phyloP scores from a whole-genome alignment of 2,888 invertebrate species.

The Troides oblongomaculatus region DNA sequence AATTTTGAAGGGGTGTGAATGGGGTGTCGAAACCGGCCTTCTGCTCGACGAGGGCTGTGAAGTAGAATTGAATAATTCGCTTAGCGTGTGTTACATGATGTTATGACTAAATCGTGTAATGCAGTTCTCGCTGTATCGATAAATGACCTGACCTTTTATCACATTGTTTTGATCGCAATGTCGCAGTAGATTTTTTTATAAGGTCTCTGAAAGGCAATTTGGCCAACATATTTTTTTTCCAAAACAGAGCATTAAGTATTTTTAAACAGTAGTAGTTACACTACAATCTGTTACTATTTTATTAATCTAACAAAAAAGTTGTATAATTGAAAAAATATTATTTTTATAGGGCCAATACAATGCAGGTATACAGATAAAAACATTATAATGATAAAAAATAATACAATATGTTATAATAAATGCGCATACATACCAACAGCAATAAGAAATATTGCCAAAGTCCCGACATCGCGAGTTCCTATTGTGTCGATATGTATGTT shows the following conservation, averaged over 20 bases:
- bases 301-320: too few relatives aligned
- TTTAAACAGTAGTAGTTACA: too few relatives aligned
- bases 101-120: constrained; percentile 62
- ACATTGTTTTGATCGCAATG: constrained; percentile 45
- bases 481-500: constrained; percentile 53
- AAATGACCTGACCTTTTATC: constrained; percentile 58
- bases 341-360: too few relatives aligned
- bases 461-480: constrained; percentile 46
- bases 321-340: too few relatives aligned
- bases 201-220: too few relatives aligned
- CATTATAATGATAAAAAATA: not conserved
- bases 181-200: constrained; percentile 38
- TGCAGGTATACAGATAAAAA: not conserved
- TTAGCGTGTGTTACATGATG: constrained; percentile 62
- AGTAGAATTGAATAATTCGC: constrained; percentile 63
- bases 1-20: constrained; percentile 54
- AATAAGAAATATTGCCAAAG: constrained; percentile 17
- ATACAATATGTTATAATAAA: constrained; percentile 3
- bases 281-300: too few relatives aligned
- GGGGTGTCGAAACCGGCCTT: constrained; percentile 67
- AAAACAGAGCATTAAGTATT: too few relatives aligned
- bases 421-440: constrained; percentile 12
- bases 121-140: constrained; percentile 55
- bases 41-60: constrained; percentile 59
- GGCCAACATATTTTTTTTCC: too few relatives aligned